These are phyloP conservation scores for Lophura nycthemera DNA, from an alignment of 2,113 vertebrate species.

Conservation along the genomic window DNA sequence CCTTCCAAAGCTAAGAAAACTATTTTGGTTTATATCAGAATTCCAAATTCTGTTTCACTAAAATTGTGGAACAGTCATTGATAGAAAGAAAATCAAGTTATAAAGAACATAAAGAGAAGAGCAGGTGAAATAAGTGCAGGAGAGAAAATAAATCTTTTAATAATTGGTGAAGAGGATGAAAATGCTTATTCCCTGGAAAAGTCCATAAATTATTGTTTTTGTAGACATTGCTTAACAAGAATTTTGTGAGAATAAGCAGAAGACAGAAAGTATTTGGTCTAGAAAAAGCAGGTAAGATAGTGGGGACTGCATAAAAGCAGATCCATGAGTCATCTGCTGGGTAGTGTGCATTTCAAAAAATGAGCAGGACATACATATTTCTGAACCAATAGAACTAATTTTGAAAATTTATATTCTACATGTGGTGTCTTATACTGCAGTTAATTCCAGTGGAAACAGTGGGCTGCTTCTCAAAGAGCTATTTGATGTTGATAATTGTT, in stretches of 20 bases:
- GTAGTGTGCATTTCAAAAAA: not conserved
- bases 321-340: not conserved
- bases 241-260: not conserved
- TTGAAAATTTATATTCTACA: not conserved
- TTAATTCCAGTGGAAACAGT: not conserved
- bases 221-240: not conserved
- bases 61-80: not conserved
- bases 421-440: not conserved
- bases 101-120: not conserved
- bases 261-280: not conserved
- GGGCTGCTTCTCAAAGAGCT: not conserved
- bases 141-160: not conserved
- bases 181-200: not conserved
- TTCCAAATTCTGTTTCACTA: not conserved
- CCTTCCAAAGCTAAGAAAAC: not conserved
- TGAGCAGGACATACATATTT: not conserved
- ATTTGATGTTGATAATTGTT: not conserved
- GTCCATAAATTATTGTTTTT: not conserved
- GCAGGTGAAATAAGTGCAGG: not conserved
- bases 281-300: not conserved
- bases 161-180: not conserved
- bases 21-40: not conserved
- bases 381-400: not conserved
- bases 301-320: not conserved
- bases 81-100: not conserved